Evolutionary conservation across 2,888 invertebrate species (phyloP).

Genomic region (Scaptomyza flava): DNA sequence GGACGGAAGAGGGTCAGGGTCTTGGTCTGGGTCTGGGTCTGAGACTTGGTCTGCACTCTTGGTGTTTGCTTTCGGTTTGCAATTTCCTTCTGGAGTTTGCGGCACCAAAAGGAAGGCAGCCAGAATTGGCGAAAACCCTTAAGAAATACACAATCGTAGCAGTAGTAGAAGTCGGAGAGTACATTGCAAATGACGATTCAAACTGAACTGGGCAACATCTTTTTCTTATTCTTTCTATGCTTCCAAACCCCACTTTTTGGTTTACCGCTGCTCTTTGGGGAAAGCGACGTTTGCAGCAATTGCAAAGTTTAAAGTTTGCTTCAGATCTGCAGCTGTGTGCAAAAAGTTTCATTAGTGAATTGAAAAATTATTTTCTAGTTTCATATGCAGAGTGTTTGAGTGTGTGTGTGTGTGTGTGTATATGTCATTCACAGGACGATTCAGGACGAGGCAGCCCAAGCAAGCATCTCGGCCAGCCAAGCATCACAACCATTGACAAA

Average conservation of each 20-base stretch:
- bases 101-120: conserved; percentile 62
- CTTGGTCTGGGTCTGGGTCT: conserved; percentile 11
- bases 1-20: not conserved
- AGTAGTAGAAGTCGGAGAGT: conserved; percentile 14
- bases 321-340: conserved; percentile 52
- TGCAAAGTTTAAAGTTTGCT: conserved; percentile 70
- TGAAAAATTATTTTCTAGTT: conserved; percentile 73
- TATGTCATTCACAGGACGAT: conserved; percentile 65
- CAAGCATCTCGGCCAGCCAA: conserved; percentile 32
- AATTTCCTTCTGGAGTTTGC: conserved; percentile 77
- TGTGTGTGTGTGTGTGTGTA: not conserved
- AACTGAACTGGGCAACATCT: conserved; percentile 43
- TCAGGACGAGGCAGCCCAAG: conserved; percentile 23
- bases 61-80: conserved; percentile 79
- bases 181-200: conserved; percentile 70
- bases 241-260: conserved; percentile 22
- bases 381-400: conserved; percentile 64
- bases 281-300: conserved; percentile 51
- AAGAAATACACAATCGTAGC: conserved; percentile 55
- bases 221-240: not conserved
- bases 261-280: conserved; percentile 64
- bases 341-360: conserved; percentile 78
- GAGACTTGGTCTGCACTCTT: conserved; percentile 47
- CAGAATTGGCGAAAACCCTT: conserved; percentile 52
- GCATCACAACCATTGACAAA: conserved; percentile 68